phyloP scores from a whole-genome alignment of 2,888 invertebrate species.

The Xiphydria camelus region DNA sequence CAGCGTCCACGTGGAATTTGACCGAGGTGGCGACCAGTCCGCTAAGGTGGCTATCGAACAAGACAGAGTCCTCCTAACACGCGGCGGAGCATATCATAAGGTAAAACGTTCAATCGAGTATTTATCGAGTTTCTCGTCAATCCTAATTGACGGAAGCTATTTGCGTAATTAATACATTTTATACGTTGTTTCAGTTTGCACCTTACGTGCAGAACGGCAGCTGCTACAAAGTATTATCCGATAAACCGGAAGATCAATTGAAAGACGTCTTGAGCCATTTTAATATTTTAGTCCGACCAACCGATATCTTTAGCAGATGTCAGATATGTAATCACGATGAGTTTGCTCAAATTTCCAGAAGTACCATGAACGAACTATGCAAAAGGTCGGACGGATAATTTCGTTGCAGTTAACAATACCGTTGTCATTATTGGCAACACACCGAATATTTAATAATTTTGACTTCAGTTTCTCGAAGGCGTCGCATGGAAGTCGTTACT shows the following conservation, averaged over 20 bases:
- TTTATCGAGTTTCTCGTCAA: too few relatives aligned
- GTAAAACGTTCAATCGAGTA: slow-evolving; percentile 43
- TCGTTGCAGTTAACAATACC: too few relatives aligned
- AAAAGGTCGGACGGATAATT: slow-evolving; percentile 34
- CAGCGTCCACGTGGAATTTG: slow-evolving; percentile 60
- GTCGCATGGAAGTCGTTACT: slow-evolving; percentile 5
- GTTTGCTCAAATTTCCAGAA: slow-evolving; percentile 56
- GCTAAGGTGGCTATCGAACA: slow-evolving; percentile 61
- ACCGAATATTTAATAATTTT: too few relatives aligned
- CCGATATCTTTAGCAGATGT: slow-evolving; percentile 74
- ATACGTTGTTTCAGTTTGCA: slow-evolving; percentile 43
- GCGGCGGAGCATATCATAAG: slow-evolving; percentile 57
- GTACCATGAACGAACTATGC: slow-evolving; percentile 53
- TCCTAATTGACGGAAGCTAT: too few relatives aligned
- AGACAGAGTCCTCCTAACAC: slow-evolving; percentile 63
- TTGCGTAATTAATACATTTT: too few relatives aligned
- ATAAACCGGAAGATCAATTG: slow-evolving; percentile 66
- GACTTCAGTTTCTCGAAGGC: slow-evolving; percentile 7
- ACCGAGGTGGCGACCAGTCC: slow-evolving; percentile 61
- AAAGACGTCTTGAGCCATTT: slow-evolving; percentile 69
- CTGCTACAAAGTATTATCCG: slow-evolving; percentile 65
- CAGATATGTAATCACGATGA: slow-evolving; percentile 61
- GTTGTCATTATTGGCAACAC: too few relatives aligned
- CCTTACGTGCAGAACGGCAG: slow-evolving; percentile 61
- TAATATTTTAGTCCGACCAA: slow-evolving; percentile 66